A percentile compares a stretch with the other conserved stretches of the same genome.
Evolutionary conservation across 1,140 invertebrate genomes (phyloP).

Genomic region (Oedothorax gibbosus): DNA sequence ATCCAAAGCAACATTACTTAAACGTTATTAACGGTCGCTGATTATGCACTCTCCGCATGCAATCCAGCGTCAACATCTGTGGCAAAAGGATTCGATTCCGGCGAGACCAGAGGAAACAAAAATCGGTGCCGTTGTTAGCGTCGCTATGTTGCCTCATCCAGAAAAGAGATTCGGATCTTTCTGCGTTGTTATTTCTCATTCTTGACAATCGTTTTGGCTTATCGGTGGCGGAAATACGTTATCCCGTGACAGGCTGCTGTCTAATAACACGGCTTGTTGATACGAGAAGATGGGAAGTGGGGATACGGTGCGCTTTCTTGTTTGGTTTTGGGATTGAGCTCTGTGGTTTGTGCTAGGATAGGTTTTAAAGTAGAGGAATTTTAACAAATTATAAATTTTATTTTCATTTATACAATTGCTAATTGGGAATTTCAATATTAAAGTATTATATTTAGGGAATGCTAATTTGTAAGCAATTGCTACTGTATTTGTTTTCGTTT

Average conservation of each 20-base stretch:
- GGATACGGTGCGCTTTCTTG: neutral
- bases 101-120: constrained; percentile 4
- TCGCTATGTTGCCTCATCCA: neutral
- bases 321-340: neutral
- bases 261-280: constrained; percentile 6
- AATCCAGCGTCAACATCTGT: constrained; percentile 31
- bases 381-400: too few species aligned
- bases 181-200: constrained; percentile 25
- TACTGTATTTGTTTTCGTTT: too few species aligned
- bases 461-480: too few species aligned
- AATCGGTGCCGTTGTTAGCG: constrained; percentile 22
- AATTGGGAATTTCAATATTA: too few species aligned
- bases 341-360: neutral
- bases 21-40: constrained; percentile 24
- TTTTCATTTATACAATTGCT: too few species aligned
- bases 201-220: constrained; percentile 31
- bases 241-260: constrained; percentile 5
- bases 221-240: constrained; percentile 26
- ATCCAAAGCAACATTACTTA: too few species aligned
- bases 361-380: too few species aligned
- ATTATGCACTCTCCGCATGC: constrained; percentile 26
- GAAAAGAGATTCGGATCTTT: constrained; percentile 17
- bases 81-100: constrained; percentile 24
- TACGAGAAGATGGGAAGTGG: constrained; percentile 11
- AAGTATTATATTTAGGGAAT: too few species aligned